Conservation (phyloP, 2,888 invertebrate species). For the Agrotis exclamationis region DNA sequence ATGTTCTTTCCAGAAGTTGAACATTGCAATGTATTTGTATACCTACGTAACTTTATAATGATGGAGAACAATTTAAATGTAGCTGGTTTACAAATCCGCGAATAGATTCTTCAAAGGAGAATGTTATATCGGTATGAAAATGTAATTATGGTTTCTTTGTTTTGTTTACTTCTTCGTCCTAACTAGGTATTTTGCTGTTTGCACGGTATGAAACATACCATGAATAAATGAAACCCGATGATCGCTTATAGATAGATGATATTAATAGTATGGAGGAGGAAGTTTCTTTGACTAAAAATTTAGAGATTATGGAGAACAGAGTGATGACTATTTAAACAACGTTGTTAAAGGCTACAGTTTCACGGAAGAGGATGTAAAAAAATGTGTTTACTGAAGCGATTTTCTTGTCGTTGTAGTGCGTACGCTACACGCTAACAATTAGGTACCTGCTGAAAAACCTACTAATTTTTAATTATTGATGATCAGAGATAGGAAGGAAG, state of each 20-base stretch:
- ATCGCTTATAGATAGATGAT: neutral
- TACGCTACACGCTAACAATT: too few relatives aligned
- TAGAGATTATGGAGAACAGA: neutral
- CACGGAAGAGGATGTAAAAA: neutral
- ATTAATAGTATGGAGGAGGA: neutral
- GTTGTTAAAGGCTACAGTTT: neutral
- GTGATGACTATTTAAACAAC: neutral
- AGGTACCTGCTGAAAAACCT: neutral
- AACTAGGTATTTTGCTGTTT: neutral
- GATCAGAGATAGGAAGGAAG: neutral
- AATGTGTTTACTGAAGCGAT: neutral
- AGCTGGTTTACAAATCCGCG: neutral
- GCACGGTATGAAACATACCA: neutral
- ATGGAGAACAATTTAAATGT: constrained; percentile 1
- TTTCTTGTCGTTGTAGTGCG: neutral
- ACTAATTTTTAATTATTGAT: neutral
- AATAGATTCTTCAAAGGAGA: constrained; percentile 21
- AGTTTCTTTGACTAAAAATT: neutral
- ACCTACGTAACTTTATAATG: constrained; percentile 6
- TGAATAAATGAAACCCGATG: neutral
- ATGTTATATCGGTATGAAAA: neutral
- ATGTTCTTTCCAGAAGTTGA: constrained; percentile 20
- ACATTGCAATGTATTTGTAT: constrained; percentile 10
- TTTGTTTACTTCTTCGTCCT: constrained; percentile 2
- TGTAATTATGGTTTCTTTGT: constrained; percentile 5